A percentile compares a stretch with the other conserved stretches of the same genome.
These are phyloP conservation scores for Phortica variegata DNA, from an alignment of 1,140 invertebrate species.

Conservation along the genomic window DNA sequence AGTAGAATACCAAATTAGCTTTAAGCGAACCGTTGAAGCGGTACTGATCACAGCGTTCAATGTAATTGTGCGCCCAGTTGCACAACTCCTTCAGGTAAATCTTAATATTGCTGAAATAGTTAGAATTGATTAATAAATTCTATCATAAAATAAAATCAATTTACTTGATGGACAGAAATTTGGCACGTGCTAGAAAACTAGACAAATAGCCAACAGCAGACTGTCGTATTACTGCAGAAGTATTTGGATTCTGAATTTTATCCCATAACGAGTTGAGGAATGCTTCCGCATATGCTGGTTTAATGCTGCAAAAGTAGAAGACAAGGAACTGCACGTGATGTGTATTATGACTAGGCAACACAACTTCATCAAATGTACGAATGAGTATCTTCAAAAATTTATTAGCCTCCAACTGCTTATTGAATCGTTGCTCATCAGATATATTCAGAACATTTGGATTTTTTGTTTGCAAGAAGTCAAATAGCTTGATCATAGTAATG, in stretches of 20 bases:
- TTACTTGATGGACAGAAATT: conserved; percentile 68
- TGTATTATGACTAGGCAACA: conserved; percentile 72
- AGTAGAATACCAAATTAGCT: conserved; percentile 83
- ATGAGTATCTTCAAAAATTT: conserved; percentile 57
- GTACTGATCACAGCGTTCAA: conserved; percentile 62
- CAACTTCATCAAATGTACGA: conserved; percentile 70
- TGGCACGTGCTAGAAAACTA: conserved; percentile 72
- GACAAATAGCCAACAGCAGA: conserved; percentile 72
- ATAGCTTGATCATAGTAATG: conserved; percentile 64
- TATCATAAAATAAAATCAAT: conserved; percentile 12
- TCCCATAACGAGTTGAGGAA: conserved; percentile 76
- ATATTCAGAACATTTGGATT: conserved; percentile 20
- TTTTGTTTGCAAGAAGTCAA: conserved; percentile 61
- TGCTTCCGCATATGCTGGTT: conserved; percentile 64
- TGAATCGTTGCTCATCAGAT: conserved; percentile 17
- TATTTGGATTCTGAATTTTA: conserved; percentile 69
- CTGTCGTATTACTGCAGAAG: conserved; percentile 68
- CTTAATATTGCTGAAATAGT: conserved; percentile 59
- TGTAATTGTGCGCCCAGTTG: conserved; percentile 75
- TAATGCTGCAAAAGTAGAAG: conserved; percentile 75
- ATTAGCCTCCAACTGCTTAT: conserved; percentile 9
- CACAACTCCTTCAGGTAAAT: conserved; percentile 66
- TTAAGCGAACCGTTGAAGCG: conserved; percentile 60
- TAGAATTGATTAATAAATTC: background rate
- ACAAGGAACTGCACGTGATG: conserved; percentile 79